These are phyloP conservation scores for Drosophila hydei DNA, from an alignment of 1,140 invertebrate species.

Conservation along the genomic window DNA sequence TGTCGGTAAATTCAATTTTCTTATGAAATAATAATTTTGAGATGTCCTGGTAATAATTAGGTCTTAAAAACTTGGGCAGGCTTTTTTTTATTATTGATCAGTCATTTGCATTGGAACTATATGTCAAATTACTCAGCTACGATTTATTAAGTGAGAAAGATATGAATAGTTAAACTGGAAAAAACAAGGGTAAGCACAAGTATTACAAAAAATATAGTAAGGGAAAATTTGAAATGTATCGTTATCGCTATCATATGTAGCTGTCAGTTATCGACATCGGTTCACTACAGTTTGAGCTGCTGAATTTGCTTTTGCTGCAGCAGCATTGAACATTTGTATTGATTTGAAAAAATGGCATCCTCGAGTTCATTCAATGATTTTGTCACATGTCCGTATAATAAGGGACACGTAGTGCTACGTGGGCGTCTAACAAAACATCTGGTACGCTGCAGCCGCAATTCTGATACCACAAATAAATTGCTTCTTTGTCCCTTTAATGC, in stretches of 20 bases:
- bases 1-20: too few species aligned
- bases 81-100: too few species aligned
- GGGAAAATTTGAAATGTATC: background rate
- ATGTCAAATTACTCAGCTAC: too few species aligned
- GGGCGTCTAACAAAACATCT: constrained; percentile 27
- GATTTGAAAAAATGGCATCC: constrained; percentile 9
- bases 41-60: too few species aligned
- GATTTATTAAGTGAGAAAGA: too few species aligned
- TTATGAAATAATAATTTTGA: too few species aligned
- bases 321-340: too few species aligned
- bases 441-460: constrained; percentile 5
- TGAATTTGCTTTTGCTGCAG: background rate
- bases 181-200: background rate
- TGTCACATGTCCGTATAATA: constrained; percentile 19
- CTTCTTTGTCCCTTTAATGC: constrained; percentile 23
- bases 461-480: background rate
- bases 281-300: background rate
- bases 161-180: too few species aligned
- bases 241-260: background rate
- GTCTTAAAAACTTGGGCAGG: too few species aligned
- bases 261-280: background rate
- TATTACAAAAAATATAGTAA: background rate
- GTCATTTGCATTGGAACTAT: too few species aligned
- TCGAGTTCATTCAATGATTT: constrained; percentile 8
- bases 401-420: background rate